phyloP scores from a whole-genome alignment of 2,113 vertebrate genomes.

The Smithornis capensis region DNA sequence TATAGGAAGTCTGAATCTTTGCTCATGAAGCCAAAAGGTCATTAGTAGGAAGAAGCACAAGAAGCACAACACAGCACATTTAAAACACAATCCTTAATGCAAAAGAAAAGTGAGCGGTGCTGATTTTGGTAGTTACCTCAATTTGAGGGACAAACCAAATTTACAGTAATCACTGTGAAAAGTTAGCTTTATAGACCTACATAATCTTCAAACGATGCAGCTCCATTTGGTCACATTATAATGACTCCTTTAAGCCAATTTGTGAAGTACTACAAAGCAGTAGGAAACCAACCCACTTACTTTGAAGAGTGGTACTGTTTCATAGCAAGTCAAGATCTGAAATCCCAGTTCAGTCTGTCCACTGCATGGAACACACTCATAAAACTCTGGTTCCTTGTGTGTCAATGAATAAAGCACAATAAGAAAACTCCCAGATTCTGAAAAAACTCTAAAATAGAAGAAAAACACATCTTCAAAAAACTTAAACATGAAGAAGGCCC shows the following conservation, averaged over 20 bases:
- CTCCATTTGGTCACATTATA: neutral
- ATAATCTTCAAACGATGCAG: neutral
- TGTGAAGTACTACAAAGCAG: neutral
- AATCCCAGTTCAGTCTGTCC: slow-evolving; percentile 77
- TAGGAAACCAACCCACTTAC: slow-evolving; percentile 70
- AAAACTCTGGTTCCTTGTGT: slow-evolving; percentile 90
- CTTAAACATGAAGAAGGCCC: neutral
- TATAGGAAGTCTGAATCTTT: neutral
- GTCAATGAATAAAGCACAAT: slow-evolving; percentile 86
- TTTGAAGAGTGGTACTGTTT: slow-evolving; percentile 84
- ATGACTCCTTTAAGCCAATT: neutral
- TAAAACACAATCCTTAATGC: neutral
- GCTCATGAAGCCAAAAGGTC: neutral
- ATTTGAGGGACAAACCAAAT: neutral
- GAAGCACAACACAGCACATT: neutral
- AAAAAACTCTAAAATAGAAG: slow-evolving; percentile 79
- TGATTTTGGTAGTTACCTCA: neutral
- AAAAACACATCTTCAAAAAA: neutral
- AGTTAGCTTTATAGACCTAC: neutral
- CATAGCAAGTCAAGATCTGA: slow-evolving; percentile 83
- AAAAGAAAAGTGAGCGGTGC: neutral
- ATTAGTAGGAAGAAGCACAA: neutral
- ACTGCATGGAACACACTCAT: slow-evolving; percentile 78
- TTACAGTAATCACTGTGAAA: neutral
- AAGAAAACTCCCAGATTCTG: slow-evolving; percentile 85